Conservation (phyloP, 2,888 invertebrate genomes). For the Julus scandinavius region DNA sequence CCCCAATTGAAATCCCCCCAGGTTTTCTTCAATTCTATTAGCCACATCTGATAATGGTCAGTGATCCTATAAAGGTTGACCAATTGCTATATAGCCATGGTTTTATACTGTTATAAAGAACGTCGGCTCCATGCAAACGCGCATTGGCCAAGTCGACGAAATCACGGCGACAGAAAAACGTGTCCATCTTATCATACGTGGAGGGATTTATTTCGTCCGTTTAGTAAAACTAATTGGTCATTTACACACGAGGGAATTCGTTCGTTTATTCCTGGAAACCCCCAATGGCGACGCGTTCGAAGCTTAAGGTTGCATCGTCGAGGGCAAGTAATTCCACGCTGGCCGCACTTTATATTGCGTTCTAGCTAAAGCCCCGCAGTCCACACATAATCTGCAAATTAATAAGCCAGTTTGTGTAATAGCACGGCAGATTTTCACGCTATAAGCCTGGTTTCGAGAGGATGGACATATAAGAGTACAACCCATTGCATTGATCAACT, state of each 20-base stretch:
- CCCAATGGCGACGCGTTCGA: not conserved
- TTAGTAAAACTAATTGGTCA: constrained; percentile 36
- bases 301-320: not conserved
- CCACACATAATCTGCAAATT: not conserved
- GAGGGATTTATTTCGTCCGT: constrained; percentile 15
- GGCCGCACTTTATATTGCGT: not conserved
- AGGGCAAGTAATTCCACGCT: not conserved
- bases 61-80: constrained; percentile 42
- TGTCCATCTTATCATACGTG: not conserved
- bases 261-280: constrained; percentile 11
- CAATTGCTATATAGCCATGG: not conserved
- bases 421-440: not conserved
- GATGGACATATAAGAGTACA: not conserved
- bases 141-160: not conserved
- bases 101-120: constrained; percentile 24
- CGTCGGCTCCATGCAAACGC: constrained; percentile 5
- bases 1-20: not conserved
- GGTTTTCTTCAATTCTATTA: constrained; percentile 24
- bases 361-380: not conserved
- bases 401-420: not conserved
- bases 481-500: not conserved
- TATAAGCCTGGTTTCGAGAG: not conserved
- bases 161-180: constrained; percentile 24
- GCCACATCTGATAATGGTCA: constrained; percentile 34
- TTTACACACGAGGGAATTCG: not conserved